These are phyloP conservation scores for Lepilemur ruficaudatus DNA, from an alignment of 2,797 vertebrate species.

Conservation along the genomic window DNA sequence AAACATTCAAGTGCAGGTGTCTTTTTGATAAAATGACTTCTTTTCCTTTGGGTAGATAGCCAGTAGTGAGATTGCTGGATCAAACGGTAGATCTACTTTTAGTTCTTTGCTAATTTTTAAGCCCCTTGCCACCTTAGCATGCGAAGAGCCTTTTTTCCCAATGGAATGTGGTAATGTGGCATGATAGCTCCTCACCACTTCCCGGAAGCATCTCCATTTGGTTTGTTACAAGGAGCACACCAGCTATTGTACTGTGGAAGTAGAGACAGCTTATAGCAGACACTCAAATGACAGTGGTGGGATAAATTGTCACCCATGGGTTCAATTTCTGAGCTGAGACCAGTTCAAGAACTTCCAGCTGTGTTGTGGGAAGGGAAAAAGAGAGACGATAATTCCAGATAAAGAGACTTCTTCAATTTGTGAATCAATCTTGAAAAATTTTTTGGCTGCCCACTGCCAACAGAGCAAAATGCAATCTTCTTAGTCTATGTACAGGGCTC, in stretches of 20 bases:
- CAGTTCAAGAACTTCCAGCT: neutral
- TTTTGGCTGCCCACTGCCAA: neutral
- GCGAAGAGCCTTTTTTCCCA: neutral
- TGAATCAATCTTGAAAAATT: neutral
- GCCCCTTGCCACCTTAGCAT: neutral
- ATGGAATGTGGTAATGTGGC: neutral
- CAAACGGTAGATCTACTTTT: neutral
- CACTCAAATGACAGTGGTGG: neutral
- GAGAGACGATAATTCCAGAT: neutral
- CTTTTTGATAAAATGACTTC: neutral
- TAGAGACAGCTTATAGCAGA: neutral
- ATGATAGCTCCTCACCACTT: neutral
- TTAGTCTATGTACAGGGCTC: neutral
- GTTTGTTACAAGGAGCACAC: neutral
- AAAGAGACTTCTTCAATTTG: neutral
- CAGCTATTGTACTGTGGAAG: neutral
- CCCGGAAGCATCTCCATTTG: neutral
- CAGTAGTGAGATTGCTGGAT: neutral
- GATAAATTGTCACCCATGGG: neutral
- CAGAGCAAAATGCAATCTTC: neutral
- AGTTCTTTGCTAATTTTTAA: neutral
- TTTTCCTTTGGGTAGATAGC: neutral
- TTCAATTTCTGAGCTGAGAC: slow-evolving; percentile 4
- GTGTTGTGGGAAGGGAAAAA: neutral
- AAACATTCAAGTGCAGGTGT: neutral